Conservation (phyloP, 2,797 vertebrate genomes). For the Spatula versicolor region DNA sequence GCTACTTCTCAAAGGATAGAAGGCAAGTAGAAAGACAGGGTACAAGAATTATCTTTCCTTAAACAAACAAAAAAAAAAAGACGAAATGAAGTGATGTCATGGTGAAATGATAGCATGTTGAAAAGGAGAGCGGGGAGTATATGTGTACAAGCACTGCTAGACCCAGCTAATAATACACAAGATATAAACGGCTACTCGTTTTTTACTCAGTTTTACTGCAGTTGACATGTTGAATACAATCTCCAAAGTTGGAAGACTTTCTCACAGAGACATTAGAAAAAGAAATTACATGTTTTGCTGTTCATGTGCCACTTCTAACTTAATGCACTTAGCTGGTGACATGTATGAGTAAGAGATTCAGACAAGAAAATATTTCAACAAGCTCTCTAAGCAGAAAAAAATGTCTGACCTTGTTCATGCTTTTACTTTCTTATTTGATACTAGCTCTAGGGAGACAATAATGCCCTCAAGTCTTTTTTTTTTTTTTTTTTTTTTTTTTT, state of each 20-base stretch:
- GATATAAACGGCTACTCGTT: background rate
- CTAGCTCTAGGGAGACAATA: background rate
- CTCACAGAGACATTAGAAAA: background rate
- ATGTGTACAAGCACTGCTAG: background rate
- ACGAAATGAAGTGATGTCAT: background rate
- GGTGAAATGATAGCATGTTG: accelerated
- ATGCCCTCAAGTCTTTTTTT: background rate
- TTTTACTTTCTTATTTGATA: slow-evolving; percentile 20
- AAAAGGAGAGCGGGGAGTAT: background rate
- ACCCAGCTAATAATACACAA: background rate
- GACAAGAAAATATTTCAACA: background rate
- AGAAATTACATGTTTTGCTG: background rate
- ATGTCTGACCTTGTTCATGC: background rate
- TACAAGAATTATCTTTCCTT: background rate
- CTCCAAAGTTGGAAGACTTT: background rate
- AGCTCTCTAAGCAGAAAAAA: background rate
- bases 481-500: background rate
- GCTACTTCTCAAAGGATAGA: background rate
- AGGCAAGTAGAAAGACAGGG: background rate
- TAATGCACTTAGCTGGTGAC: background rate
- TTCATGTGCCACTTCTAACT: background rate
- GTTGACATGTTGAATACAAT: background rate
- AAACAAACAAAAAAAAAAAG: background rate
- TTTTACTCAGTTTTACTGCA: background rate
- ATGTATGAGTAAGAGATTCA: background rate